Base-by-base conservation (phyloP, 2,797 vertebrate species). In the Pachyuromys duprasi region DNA sequence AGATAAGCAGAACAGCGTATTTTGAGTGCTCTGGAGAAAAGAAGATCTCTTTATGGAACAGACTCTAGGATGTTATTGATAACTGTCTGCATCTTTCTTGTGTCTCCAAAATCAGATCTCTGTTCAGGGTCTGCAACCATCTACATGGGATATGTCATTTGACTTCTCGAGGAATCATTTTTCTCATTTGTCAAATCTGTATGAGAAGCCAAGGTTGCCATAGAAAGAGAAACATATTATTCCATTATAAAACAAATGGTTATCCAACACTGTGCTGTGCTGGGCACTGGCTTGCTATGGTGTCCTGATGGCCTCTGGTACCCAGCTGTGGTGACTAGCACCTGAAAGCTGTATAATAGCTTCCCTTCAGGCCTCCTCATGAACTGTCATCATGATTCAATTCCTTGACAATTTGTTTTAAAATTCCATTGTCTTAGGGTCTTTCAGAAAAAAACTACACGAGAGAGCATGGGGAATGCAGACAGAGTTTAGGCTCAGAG, bases 371-470 rank as follows among this genome's bases (percentile, higher is more conserved):
- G 42, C 42, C 33, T 86, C 45, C 18, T 92, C 86, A 57, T 45
- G 3, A n/a, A 33, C 28, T 60, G 0, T 31, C 33, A 90, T 80
- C 4, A 15, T 72, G 75, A 67, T 76, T 93, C 36, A 87, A 9
- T 84, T 60, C 3, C 15, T 26, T 20, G 70, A 87, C 13, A 72
- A 4, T 8, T 84, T 76, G 57, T 83, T 15, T 91, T 89, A 89
- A 53, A 93, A 79, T 95, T 88, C 12, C 20, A 5, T 82, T 87
- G 89, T 39, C 70, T 75, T 86, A 26, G 75, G 67, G 49, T 63
- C 55, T 65, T 96, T 91, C 22, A 55, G 53, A 15, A 24, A 45
- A 74, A 75, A 67, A 42, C 8, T 87, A 7, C 12, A 1, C 53
- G 53, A 67, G 24, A n/a, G n/a, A 65, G 7, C 22, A 42, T 78